phyloP scores from a whole-genome alignment of 2,797 vertebrate species.

The Sebastes oblongus region DNA sequence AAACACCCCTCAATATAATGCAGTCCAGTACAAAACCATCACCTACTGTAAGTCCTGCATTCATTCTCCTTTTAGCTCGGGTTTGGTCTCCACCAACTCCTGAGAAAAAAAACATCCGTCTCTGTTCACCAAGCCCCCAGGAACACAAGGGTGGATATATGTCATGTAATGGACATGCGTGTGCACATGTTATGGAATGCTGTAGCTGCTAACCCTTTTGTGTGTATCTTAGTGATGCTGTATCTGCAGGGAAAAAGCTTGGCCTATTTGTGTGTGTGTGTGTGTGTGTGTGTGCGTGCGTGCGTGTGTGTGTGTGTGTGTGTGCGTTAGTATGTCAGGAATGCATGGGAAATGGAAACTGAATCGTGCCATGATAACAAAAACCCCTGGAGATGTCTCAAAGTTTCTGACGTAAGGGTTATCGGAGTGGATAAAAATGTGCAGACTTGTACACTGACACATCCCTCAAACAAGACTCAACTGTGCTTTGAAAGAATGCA shows the following conservation, averaged over 20 bases:
- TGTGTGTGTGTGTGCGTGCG: background rate
- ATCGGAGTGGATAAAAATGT: background rate
- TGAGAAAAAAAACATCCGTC: background rate
- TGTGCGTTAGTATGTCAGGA: conserved; percentile 15
- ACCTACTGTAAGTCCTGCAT: background rate
- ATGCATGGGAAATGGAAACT: conserved; percentile 28
- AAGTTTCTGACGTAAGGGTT: background rate
- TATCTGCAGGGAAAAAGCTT: background rate
- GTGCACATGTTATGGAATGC: background rate
- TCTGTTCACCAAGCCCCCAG: background rate
- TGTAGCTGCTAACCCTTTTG: background rate
- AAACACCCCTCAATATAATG: background rate
- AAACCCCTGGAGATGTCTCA: background rate
- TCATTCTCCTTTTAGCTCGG: background rate
- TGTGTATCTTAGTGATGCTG: background rate
- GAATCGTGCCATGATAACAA: conserved; percentile 24
- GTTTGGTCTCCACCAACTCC: background rate
- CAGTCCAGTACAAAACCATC: background rate
- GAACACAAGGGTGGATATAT: background rate
- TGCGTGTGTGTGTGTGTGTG: background rate
- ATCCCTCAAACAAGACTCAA: conserved; percentile 20
- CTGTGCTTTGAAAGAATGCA: background rate
- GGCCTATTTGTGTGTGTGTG: background rate
- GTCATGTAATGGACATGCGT: no score
- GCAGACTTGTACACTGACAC: background rate